Percentiles rank a stretch among this genome's conserved stretches.
These are phyloP conservation scores for Volucella inanis DNA, from an alignment of 2,888 invertebrate species.

Conservation along the genomic window DNA sequence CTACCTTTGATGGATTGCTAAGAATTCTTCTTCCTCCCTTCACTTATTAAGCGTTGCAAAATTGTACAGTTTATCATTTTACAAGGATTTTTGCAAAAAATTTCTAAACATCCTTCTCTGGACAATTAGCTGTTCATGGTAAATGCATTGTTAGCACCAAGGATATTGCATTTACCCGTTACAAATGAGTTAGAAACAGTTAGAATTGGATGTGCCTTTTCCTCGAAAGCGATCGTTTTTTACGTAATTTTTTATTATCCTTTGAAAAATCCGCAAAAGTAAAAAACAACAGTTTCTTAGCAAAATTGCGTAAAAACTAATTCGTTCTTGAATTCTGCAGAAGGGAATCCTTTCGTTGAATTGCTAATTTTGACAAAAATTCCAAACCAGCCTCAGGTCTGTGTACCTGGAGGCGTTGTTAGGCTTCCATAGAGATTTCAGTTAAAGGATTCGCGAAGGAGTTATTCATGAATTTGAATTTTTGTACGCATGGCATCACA, in stretches of 20 bases:
- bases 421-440: no score
- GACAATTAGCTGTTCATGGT: constrained; percentile 55
- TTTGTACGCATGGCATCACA: constrained; percentile 15
- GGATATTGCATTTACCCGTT: constrained; percentile 73
- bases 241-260: constrained; percentile 68
- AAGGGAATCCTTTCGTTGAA: constrained; percentile 14
- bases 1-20: constrained; percentile 36
- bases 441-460: constrained; percentile 51
- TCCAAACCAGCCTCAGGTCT: not conserved
- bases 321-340: constrained; percentile 44
- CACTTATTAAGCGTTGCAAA: constrained; percentile 48
- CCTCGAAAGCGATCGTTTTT: constrained; percentile 63
- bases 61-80: constrained; percentile 72
- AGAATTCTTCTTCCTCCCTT: constrained; percentile 32
- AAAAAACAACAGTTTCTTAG: constrained; percentile 34
- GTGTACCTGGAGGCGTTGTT: constrained; percentile 6
- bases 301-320: constrained; percentile 72
- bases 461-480: constrained; percentile 50
- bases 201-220: constrained; percentile 33
- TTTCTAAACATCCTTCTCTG: constrained; percentile 33
- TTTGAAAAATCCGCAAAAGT: constrained; percentile 15
- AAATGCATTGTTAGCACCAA: constrained; percentile 52
- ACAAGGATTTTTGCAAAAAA: constrained; percentile 62
- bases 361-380: not conserved
- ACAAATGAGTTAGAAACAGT: constrained; percentile 62